A percentile compares a stretch with the other conserved stretches of the same genome.
These are phyloP conservation scores for Scaptomyza cyrtandrae DNA, from an alignment of 2,888 invertebrate species.

Conservation along the genomic window DNA sequence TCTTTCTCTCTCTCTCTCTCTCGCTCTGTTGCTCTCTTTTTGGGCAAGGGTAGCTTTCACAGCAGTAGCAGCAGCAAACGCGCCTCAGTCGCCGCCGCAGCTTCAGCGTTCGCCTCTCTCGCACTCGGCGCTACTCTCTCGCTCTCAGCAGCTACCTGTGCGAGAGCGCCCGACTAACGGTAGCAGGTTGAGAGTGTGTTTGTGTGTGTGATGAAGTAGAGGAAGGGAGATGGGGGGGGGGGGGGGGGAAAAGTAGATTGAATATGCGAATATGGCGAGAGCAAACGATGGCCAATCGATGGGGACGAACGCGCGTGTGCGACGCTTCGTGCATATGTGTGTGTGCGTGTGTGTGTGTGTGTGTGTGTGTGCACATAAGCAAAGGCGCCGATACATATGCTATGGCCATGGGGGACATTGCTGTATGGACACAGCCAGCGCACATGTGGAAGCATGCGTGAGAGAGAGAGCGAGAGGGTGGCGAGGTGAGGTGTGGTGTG, in stretches of 20 bases:
- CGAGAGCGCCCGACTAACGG: slow-evolving; percentile 53
- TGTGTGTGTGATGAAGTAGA: not conserved
- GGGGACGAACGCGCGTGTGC: slow-evolving; percentile 75
- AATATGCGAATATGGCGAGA: slow-evolving; percentile 65
- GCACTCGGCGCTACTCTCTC: slow-evolving; percentile 6
- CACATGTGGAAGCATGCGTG: slow-evolving; percentile 43
- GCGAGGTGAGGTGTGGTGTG: not conserved
- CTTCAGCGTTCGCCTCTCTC: slow-evolving; percentile 19
- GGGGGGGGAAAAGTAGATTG: slow-evolving; percentile 30
- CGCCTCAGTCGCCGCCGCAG: slow-evolving; percentile 8
- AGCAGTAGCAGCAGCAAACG: slow-evolving; percentile 9
- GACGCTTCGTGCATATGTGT: slow-evolving; percentile 58
- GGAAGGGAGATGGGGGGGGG: not conserved
- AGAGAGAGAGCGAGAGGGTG: not conserved
- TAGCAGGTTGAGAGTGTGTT: slow-evolving; percentile 37
- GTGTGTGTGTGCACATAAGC: slow-evolving; percentile 16
- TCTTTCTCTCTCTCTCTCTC: slow-evolving; percentile 20
- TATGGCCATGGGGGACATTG: slow-evolving; percentile 49
- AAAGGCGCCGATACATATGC: slow-evolving; percentile 70
- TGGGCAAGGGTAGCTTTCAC: slow-evolving; percentile 42
- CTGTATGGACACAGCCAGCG: slow-evolving; percentile 24
- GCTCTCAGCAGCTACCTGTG: slow-evolving; percentile 51
- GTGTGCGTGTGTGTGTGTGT: slow-evolving; percentile 25
- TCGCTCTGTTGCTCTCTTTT: slow-evolving; percentile 14
- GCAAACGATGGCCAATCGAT: slow-evolving; percentile 73